A percentile compares a stretch with the other conserved stretches of the same genome.
Conservation (phyloP, 2,113 vertebrate species). For the Anolis carolinensis region DNA sequence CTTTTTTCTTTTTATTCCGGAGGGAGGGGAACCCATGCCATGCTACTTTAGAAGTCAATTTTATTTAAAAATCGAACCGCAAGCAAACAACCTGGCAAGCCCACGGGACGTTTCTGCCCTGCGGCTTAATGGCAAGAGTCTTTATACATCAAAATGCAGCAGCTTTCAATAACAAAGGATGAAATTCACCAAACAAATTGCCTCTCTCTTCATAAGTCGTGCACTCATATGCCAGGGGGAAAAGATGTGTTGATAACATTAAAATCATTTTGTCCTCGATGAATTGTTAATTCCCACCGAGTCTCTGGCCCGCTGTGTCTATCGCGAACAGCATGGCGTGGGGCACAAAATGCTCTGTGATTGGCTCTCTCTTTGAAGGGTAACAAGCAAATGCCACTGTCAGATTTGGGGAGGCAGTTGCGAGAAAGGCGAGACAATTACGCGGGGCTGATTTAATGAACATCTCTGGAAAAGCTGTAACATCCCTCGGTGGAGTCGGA, state of each 20-base stretch:
- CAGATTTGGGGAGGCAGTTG: constrained; percentile 59
- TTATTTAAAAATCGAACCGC: constrained; percentile 75
- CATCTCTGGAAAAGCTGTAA: constrained; percentile 8
- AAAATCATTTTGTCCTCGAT: constrained; percentile 70
- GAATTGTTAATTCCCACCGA: constrained; percentile 77
- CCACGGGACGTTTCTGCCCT: constrained; percentile 72
- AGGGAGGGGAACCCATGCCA: constrained; percentile 47
- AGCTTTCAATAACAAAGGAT: constrained; percentile 80
- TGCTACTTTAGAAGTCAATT: constrained; percentile 75
- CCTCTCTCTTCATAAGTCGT: constrained; percentile 70
- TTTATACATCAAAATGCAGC: constrained; percentile 79
- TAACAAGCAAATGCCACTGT: constrained; percentile 60
- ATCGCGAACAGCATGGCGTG: constrained; percentile 58
- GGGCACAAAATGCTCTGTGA: constrained; percentile 61
- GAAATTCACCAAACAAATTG: constrained; percentile 81
- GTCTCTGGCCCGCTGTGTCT: constrained; percentile 60
- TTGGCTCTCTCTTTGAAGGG: constrained; percentile 50
- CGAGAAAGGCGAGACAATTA: constrained; percentile 20
- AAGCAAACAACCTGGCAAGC: constrained; percentile 74
- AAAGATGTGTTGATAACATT: constrained; percentile 76
- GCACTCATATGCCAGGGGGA: constrained; percentile 64
- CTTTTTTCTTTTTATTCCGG: too few relatives aligned
- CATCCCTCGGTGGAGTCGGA: background rate
- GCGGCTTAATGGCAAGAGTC: constrained; percentile 76
- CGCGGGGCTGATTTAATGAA: constrained; percentile 63